Base-by-base conservation (phyloP, 2,888 invertebrate species). In the Drosophila yooni region DNA sequence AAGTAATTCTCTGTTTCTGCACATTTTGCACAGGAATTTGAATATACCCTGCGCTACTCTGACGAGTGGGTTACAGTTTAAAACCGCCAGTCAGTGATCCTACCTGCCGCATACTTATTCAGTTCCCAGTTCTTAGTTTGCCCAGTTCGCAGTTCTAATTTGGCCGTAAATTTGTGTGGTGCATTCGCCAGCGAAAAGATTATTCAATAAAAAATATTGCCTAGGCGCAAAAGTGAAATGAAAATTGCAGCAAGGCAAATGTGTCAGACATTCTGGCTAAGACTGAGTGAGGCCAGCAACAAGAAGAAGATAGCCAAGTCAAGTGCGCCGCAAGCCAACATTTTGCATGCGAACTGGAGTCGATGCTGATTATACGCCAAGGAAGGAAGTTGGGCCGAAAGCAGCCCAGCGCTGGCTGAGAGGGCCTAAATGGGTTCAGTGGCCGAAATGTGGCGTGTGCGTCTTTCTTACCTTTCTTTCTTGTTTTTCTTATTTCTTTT, bases 131-230 rank as follows among this genome's bases (percentile, higher is more conserved):
- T 43, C 7, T 13, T 6, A 13, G 13, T 21, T 43, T 43, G 43
- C 1, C 43, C 43, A 21, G 81, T 82, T 87, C 15, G 79, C 87
- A 76, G 79, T 89, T 89, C 89, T 85, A 89, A 89, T 89, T 87
- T 85, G 89, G 69, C 82, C 70, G 82, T 82, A 85, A 89, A 89
- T 85, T 85, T 85, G 82, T 87, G 87, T 85, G 76, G 79, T 64
- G 34, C 34, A 11, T 11, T 13, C 53, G 86, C 74, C 25, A 25
- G 46, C 25, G 2, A 8, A 36, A 15, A 75, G 88, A 89, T 85
- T 85, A 89, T 85, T 87, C 82, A 85, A 85, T 85, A 77, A 86
- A 79, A 79, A 76, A 72, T 36, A 54, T 63, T 59, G 36, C 38
- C 66, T 25, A 46, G 46, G 78, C 76, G 69, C 72, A 82, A 86